Base-by-base conservation (phyloP, 2,888 invertebrate species). In the Lathronympha strigana region DNA sequence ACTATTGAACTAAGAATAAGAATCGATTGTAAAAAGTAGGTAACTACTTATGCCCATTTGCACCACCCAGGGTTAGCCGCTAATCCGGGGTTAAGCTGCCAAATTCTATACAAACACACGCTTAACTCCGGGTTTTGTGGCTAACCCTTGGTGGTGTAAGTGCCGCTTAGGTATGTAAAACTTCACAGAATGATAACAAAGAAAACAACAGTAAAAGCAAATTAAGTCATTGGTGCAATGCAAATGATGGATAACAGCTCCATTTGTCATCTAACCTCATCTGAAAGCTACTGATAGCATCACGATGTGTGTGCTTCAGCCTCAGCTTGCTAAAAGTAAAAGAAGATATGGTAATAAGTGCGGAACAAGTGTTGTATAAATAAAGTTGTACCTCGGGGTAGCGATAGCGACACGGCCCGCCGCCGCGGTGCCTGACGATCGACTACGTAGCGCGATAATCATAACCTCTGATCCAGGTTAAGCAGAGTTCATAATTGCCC, bases 361-460 rank as follows among this genome's bases (percentile, higher is more conserved):
- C 38, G 19, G 13, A 15, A 23, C 33, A 45, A 43, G 25, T 64
- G 33, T 15, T 17, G 11, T 23, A 25, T 19, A 50, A 45, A 45
- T 25, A 73, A 79, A 77, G 71, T 75, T 76, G 76, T 76, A 75
- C 80, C 73, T 63, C 66, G 60, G 25, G 71, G 66, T 71, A 70
- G 75, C 72, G 67, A n/a, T n/a, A 68, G 72, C 72, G 73, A 74
- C 64, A 74, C 73, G 71, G 71, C 74, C 36, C 79, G 78, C 72
- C 73, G 72, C 81, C 77, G 67, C 79, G 78, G 76, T 73, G 78
- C 80, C 81, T 77, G 79, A 77, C 76, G 79, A 70, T 71, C 77
- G 79, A 82, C 84, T 84, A 82, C 81, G 73, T 77, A 74, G 77
- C 74, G 76, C 74, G 76, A 71, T 74, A 75, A 82, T 83, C 80